Evolutionary conservation across 1,140 invertebrate species (phyloP).

Genomic region (Drosophila eugracilis): DNA sequence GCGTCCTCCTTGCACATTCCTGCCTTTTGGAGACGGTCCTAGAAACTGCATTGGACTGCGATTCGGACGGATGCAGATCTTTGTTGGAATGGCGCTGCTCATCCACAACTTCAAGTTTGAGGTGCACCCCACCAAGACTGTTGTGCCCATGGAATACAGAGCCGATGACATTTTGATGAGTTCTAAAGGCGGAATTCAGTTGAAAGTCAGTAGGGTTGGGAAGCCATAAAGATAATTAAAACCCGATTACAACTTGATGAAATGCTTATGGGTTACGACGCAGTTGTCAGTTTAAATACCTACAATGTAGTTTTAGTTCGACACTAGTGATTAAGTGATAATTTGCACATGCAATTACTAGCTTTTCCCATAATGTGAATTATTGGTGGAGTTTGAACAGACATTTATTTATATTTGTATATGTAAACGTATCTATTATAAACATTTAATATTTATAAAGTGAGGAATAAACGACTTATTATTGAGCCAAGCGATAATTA

Average conservation of each 20-base stretch:
- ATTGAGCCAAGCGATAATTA: too few relatives aligned
- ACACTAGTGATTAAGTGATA: background rate
- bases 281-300: background rate
- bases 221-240: background rate
- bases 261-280: background rate
- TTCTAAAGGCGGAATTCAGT: slow-evolving; percentile 48
- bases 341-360: background rate
- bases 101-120: slow-evolving; percentile 74
- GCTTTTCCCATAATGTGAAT: too few relatives aligned
- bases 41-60: slow-evolving; percentile 86
- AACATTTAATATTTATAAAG: too few relatives aligned
- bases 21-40: slow-evolving; percentile 68
- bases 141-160: slow-evolving; percentile 43
- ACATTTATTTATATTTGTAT: too few relatives aligned
- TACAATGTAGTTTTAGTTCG: background rate
- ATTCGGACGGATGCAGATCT: slow-evolving; percentile 87
- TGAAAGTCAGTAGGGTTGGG: slow-evolving; percentile 51
- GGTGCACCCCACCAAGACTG: slow-evolving; percentile 41
- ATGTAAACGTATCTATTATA: too few relatives aligned
- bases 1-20: slow-evolving; percentile 58
- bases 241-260: background rate
- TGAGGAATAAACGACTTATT: too few relatives aligned
- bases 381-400: too few relatives aligned
- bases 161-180: slow-evolving; percentile 36
- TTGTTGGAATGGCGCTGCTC: slow-evolving; percentile 85